Evolutionary conservation across 1,140 invertebrate genomes (phyloP).

Genomic region (Ditylenchus dipsaci): DNA sequence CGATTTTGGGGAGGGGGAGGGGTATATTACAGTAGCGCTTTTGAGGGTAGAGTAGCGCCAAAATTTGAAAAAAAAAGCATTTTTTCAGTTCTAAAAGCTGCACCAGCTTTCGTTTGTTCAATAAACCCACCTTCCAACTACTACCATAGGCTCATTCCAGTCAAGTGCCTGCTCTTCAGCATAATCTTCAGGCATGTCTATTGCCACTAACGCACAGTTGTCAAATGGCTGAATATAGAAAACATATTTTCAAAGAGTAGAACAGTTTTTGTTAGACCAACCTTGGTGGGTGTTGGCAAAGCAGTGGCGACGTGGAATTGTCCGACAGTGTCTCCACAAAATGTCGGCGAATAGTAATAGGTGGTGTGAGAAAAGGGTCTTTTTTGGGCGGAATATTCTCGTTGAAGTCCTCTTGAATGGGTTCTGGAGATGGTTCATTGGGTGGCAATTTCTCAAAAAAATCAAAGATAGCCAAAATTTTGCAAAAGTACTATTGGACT

Average conservation of each 20-base stretch:
- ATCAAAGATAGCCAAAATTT: too few species aligned
- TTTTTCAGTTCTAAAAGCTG: too few species aligned
- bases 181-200: conserved; percentile 38
- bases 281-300: neutral
- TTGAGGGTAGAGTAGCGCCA: too few species aligned
- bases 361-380: neutral
- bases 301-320: neutral
- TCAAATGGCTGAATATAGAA: conserved; percentile 34
- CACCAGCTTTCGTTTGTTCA: too few species aligned
- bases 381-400: neutral
- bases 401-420: neutral
- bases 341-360: neutral
- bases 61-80: too few species aligned
- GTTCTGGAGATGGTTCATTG: conserved; percentile 30
- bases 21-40: too few species aligned
- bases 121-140: neutral
- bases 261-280: neutral
- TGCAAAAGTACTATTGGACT: too few species aligned
- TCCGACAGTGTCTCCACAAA: neutral
- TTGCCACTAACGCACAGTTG: conserved; percentile 41
- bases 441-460: too few species aligned
- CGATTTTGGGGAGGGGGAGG: too few species aligned
- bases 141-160: conserved; percentile 24
- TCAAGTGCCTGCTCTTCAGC: conserved; percentile 30
- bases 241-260: too few species aligned